Conservation (phyloP, 1,140 invertebrate species). For the Galleria mellonella region DNA sequence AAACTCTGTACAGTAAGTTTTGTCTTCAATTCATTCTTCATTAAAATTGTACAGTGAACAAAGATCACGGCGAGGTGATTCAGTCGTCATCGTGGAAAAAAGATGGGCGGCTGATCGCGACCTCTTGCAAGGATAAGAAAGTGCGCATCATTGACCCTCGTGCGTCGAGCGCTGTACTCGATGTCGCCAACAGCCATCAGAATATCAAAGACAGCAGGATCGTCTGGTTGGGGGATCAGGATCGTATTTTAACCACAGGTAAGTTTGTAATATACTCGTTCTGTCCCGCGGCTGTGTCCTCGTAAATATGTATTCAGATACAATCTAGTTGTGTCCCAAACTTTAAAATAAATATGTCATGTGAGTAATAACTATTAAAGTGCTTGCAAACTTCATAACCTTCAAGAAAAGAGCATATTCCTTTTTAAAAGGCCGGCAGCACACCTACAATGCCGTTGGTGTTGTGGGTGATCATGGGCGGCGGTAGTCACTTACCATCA, state of each 20-base stretch:
- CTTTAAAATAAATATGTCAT: no score
- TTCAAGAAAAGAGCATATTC: no score
- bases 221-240: conserved; percentile 90
- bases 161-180: conserved; percentile 75
- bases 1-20: no score
- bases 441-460: no score
- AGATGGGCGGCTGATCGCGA: conserved; percentile 84
- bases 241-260: conserved; percentile 88
- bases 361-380: no score
- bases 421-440: no score
- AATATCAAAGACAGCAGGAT: conserved; percentile 93
- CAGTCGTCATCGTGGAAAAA: conserved; percentile 90
- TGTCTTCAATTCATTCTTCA: no score
- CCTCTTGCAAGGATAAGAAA: conserved; percentile 87
- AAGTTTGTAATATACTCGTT: conserved; percentile 14
- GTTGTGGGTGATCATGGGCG: no score
- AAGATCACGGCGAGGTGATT: conserved; percentile 88
- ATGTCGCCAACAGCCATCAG: conserved; percentile 84
- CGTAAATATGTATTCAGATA: conserved; percentile 1
- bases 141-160: conserved; percentile 88
- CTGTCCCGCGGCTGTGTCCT: neutral
- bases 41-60: conserved; percentile 75
- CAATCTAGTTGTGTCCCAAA: no score
- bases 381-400: no score
- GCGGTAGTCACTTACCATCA: no score